Conservation (phyloP, 2,888 invertebrate species). For the Athalia rosae region DNA sequence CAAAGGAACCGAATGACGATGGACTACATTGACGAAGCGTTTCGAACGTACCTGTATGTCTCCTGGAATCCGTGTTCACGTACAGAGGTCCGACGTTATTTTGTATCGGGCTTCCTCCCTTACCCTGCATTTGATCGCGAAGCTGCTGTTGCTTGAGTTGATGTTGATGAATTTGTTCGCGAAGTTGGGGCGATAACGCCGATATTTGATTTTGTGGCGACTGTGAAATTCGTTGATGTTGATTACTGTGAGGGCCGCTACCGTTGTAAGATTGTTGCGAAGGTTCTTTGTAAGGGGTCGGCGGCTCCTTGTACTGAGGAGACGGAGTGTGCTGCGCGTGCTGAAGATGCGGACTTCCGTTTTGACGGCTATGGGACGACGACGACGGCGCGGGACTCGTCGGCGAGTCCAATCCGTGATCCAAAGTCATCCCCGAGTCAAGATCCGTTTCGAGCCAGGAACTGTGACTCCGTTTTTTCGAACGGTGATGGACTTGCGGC, state of each 20-base stretch:
- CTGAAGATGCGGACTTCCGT: conserved; percentile 57
- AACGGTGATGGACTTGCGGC: conserved; percentile 62
- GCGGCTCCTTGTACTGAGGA: conserved; percentile 57
- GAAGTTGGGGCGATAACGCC: conserved; percentile 63
- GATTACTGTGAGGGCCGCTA: conserved; percentile 58
- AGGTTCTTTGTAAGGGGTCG: conserved; percentile 53
- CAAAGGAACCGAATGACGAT: too few species aligned
- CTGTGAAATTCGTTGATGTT: conserved; percentile 46
- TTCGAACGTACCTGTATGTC: conserved; percentile 56
- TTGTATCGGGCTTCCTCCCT: conserved; percentile 56
- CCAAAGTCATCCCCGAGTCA: conserved; percentile 86
- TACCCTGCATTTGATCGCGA: conserved; percentile 69
- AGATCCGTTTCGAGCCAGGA: conserved; percentile 94
- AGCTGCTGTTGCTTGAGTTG: conserved; percentile 67
- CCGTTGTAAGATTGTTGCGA: conserved; percentile 54
- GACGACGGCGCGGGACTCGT: conserved; percentile 59
- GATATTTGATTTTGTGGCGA: conserved; percentile 64
- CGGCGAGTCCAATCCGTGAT: conserved; percentile 79
- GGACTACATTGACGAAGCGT: conserved; percentile 24
- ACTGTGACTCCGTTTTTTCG: conserved; percentile 79
- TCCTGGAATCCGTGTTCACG: conserved; percentile 79
- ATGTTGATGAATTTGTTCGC: conserved; percentile 69
- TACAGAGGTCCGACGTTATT: conserved; percentile 77
- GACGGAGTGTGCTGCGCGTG: conserved; percentile 48
- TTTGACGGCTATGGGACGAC: conserved; percentile 60